Conservation (phyloP, 2,113 vertebrate genomes). For the Daboia siamensis region DNA sequence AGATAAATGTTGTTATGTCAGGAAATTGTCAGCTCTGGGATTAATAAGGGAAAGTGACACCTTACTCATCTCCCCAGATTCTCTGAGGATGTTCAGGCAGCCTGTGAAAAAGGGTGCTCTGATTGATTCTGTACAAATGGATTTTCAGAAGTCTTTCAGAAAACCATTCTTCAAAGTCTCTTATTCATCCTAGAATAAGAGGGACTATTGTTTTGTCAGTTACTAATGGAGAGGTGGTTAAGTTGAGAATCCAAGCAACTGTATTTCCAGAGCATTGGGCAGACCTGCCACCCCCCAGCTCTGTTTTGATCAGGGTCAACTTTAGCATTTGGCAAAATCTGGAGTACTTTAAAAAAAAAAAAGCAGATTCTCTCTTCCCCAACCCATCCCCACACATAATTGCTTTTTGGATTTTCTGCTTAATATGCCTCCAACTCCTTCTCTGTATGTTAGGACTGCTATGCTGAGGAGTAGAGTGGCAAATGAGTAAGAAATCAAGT, state of each 20-base stretch:
- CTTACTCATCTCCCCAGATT: constrained; percentile 8
- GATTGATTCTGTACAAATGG: constrained; percentile 18
- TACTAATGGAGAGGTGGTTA: not conserved
- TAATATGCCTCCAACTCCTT: not conserved
- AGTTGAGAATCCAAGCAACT: not conserved
- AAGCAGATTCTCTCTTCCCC: not conserved
- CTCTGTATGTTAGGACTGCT: not conserved
- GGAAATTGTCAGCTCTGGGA: constrained; percentile 21
- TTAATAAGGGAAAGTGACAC: constrained; percentile 30
- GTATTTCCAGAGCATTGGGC: not conserved
- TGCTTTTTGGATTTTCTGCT: not conserved
- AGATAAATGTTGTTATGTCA: constrained; percentile 18
- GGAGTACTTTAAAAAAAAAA: not conserved
- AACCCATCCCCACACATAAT: not conserved
- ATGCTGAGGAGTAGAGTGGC: not conserved
- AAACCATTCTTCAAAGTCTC: constrained; percentile 15
- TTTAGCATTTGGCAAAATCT: not conserved
- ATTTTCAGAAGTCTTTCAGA: constrained; percentile 12
- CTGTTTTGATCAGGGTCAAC: not conserved
- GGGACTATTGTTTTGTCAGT: not conserved
- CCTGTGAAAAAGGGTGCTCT: constrained; percentile 7
- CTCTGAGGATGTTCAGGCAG: constrained; percentile 16
- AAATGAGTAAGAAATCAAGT: not conserved
- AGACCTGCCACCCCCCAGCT: not conserved
- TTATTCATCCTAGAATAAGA: not conserved